Conservation (phyloP, 2,888 invertebrate genomes). For the Euzetes globulus region DNA sequence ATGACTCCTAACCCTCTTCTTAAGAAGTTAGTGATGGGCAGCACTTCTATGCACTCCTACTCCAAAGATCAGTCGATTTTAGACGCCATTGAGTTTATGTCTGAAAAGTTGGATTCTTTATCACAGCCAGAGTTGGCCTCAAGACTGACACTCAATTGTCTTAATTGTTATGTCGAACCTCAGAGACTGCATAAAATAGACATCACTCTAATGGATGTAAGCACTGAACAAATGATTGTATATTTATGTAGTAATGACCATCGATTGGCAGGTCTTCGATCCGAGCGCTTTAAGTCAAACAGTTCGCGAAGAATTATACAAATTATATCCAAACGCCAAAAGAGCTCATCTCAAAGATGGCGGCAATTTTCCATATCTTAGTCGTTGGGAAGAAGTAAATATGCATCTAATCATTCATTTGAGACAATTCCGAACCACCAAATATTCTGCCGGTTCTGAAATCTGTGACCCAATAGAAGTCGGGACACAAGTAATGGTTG, state of each 20-base stretch:
- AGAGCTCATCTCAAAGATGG: conserved; percentile 78
- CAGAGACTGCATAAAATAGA: conserved; percentile 60
- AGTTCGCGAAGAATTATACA: conserved; percentile 72
- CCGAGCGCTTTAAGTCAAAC: conserved; percentile 67
- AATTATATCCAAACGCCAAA: conserved; percentile 75
- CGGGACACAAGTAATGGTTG: background rate
- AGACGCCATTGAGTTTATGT: conserved; percentile 82
- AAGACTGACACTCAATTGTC: conserved; percentile 74
- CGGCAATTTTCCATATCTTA: conserved; percentile 83
- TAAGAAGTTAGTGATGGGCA: conserved; percentile 81
- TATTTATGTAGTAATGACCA: too few species aligned
- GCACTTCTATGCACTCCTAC: conserved; percentile 63
- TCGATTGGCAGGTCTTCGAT: conserved; percentile 66
- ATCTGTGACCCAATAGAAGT: background rate
- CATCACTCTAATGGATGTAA: conserved; percentile 72
- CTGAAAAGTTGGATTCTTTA: conserved; percentile 74
- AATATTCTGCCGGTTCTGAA: conserved; percentile 12
- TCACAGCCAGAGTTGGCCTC: conserved; percentile 76
- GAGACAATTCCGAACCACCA: conserved; percentile 62
- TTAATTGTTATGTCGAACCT: conserved; percentile 68
- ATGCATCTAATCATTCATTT: conserved; percentile 71
- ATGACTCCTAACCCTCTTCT: conserved; percentile 71
- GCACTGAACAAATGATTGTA: conserved; percentile 40
- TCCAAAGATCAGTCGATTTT: conserved; percentile 59
- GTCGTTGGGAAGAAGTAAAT: conserved; percentile 78